Base-by-base conservation (phyloP, 92 coral and sea anemone species). In the Actinernus sp. region DNA sequence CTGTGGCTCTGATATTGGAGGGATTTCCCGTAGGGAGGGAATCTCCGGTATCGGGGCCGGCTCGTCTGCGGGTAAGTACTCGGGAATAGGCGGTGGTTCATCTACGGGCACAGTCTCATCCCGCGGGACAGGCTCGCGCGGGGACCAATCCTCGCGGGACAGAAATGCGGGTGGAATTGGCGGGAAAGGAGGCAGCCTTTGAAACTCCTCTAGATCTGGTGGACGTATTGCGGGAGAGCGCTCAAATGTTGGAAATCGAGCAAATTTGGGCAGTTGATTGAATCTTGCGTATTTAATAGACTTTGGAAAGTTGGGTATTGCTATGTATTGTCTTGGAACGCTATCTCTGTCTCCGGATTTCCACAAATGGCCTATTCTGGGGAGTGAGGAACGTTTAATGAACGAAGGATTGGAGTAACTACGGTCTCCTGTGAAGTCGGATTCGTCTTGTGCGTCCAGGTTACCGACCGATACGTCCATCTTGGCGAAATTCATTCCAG, bases 401-500 rank as follows among this genome's bases (percentile, higher is more conserved):
- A 21, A 57, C 12, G 54, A 55, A 7, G 30, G 65, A 12, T 44
- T 26, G 36, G 13, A 23, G 11, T 51, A 49, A 2, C 70, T 55
- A 8, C 52, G 50, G 31, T 70, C 63, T 9, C 47, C 64, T 8
- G 34, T 44, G 32, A 55, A 49, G n/a, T 60, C 67, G 17, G 51
- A 17, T 3, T 38, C 26, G 9, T 81, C 75, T 29, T 63, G 61
- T 11, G 57, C 10, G 8, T 64, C 57, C 13, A 63, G 19, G 12
- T 78, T 64, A 14, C 91, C 91, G 2, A 77, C 73, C 13, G 86
- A 63, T 17, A 85, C 66, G 19, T 85, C 91, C 82, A 85, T 70
- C 44, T 78, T 72, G 1, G 86, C 58, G 3, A 85, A 65, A 26
- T 61, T 56, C 13, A 61, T 56, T 24, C 79, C 70, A 33, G 67